Conservation (phyloP, 2,113 vertebrate genomes). For the Larimichthys polyactis region DNA sequence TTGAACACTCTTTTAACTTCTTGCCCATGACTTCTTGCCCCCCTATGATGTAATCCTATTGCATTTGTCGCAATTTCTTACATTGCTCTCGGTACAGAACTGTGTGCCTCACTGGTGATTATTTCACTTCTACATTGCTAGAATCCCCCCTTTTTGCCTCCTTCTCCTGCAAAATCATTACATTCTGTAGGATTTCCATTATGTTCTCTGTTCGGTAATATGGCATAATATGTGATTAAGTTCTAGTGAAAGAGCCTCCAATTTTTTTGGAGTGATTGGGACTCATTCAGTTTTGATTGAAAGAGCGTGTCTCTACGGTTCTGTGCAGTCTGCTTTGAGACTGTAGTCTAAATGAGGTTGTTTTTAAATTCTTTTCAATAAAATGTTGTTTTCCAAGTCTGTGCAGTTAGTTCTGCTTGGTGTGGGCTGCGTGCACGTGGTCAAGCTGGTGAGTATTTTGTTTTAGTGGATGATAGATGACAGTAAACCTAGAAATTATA, state of each 20-base stretch:
- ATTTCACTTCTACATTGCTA: constrained; percentile 2
- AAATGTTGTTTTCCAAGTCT: not conserved
- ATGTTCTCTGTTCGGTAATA: constrained; percentile 24
- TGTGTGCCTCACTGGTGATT: not conserved
- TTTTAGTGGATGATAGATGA: too few relatives aligned
- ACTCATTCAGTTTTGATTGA: constrained; percentile 13
- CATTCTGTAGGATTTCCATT: constrained; percentile 35
- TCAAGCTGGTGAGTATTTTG: not conserved
- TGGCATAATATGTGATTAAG: constrained; percentile 26
- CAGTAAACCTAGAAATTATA: too few relatives aligned
- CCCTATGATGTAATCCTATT: not conserved
- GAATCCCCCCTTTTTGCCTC: constrained; percentile 1
- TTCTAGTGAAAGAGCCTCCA: constrained; percentile 22
- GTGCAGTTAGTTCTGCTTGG: too few relatives aligned
- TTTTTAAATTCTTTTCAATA: not conserved
- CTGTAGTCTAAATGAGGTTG: not conserved
- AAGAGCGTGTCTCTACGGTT: not conserved
- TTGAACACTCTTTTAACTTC: not conserved
- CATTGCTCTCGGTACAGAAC: not conserved
- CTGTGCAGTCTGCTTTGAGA: not conserved
- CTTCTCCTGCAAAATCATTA: constrained; percentile 25
- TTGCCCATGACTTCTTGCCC: not conserved
- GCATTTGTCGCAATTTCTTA: not conserved
- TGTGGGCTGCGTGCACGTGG: not conserved
- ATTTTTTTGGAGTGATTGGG: constrained; percentile 6